These are phyloP conservation scores for Idaea straminata DNA, from an alignment of 2,888 invertebrate species.

Conservation along the genomic window DNA sequence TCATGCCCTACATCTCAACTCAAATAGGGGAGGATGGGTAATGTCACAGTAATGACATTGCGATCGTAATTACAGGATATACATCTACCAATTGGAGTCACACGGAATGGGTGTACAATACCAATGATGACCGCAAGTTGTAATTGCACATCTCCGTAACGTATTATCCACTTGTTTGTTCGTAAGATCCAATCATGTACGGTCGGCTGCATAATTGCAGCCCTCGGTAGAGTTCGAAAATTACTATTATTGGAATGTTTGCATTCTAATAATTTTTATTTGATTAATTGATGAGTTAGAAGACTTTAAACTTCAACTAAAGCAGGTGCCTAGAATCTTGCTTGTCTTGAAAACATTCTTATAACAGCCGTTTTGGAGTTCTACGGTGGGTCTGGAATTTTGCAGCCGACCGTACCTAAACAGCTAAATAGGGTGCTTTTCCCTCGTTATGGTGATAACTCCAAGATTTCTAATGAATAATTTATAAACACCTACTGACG, in stretches of 20 bases:
- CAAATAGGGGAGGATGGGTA: conserved; percentile 16
- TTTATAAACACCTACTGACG: conserved; percentile 30
- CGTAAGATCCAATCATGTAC: not conserved
- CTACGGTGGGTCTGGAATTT: no score
- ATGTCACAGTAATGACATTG: conserved; percentile 20
- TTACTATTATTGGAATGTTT: no score
- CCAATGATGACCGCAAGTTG: conserved; percentile 18
- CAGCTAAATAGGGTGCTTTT: conserved; percentile 1
- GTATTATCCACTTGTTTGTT: conserved; percentile 8
- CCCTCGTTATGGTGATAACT: conserved; percentile 13
- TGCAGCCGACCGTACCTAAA: conserved; percentile 7
- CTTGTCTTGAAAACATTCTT: no score
- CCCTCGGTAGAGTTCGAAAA: no score
- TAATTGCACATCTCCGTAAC: conserved; percentile 18
- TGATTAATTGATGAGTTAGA: no score
- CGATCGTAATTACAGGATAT: conserved; percentile 32
- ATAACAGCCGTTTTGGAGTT: no score
- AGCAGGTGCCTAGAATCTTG: no score
- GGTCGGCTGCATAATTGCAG: conserved; percentile 8
- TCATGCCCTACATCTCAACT: conserved; percentile 5
- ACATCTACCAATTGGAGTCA: conserved; percentile 33
- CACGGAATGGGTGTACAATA: conserved; percentile 32
- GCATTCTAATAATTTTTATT: no score
- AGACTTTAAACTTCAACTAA: no score
- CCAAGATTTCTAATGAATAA: conserved; percentile 31